Evolutionary conservation across 2,888 invertebrate genomes (phyloP).

Genomic region (Pseudoips prasinana): DNA sequence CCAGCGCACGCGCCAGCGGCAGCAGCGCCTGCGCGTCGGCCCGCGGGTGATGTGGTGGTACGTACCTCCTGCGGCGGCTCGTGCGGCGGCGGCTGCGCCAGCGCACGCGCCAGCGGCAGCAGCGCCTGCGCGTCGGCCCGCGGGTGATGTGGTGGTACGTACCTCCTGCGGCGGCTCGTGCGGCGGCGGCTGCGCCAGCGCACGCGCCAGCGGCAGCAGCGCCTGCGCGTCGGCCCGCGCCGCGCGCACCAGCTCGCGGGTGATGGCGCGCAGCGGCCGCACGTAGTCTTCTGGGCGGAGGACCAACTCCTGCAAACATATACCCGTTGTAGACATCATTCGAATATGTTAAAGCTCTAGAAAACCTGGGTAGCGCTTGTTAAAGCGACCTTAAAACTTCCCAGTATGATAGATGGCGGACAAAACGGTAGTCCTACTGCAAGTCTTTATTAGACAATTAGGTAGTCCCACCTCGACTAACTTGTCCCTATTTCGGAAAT

Average conservation of each 20-base stretch:
- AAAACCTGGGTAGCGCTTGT: too few species aligned
- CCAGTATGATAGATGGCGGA: too few species aligned
- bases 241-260: conserved; percentile 94
- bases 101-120: conserved; percentile 88
- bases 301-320: conserved; percentile 87
- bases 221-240: conserved; percentile 87
- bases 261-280: conserved; percentile 90
- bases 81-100: conserved; percentile 84
- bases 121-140: conserved; percentile 88
- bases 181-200: conserved; percentile 84
- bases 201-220: conserved; percentile 89
- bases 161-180: conserved; percentile 81
- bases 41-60: too few species aligned
- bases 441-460: too few species aligned
- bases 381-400: too few species aligned
- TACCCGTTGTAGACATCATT: not conserved
- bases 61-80: conserved; percentile 77
- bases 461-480: too few species aligned
- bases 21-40: conserved; percentile 85
- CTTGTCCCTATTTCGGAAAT: too few species aligned
- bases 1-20: too few species aligned
- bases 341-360: too few species aligned
- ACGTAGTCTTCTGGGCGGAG: conserved; percentile 95
- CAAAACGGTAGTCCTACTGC: too few species aligned
- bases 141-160: conserved; percentile 85